Percentiles rank a stretch among this genome's conserved stretches.
Conservation (phyloP, 2,888 invertebrate species). For the Cetonia aurata region DNA sequence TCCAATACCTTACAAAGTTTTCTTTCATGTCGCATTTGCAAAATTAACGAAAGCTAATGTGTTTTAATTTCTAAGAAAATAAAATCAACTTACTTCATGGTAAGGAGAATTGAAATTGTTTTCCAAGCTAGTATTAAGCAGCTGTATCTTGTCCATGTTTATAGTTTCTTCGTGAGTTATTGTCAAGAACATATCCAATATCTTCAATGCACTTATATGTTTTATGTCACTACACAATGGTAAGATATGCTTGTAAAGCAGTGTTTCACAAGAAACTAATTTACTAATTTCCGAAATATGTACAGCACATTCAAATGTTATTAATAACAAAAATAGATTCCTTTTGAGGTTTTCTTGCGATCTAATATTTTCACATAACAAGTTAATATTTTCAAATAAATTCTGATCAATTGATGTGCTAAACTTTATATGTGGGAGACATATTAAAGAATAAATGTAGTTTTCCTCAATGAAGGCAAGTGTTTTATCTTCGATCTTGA, state of each 20-base stretch:
- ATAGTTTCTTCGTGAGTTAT: constrained; percentile 68
- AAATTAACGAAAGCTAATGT: too few relatives aligned
- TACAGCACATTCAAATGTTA: constrained; percentile 72
- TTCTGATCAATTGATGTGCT: constrained; percentile 60
- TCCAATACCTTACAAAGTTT: too few relatives aligned
- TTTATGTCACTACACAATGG: constrained; percentile 67
- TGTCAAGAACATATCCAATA: constrained; percentile 70
- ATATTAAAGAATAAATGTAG: constrained; percentile 68
- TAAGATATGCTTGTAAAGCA: constrained; percentile 66
- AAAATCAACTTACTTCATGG: constrained; percentile 69
- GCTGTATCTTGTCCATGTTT: constrained; percentile 65
- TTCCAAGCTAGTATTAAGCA: constrained; percentile 71
- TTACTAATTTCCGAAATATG: constrained; percentile 70
- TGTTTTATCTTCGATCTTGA: constrained; percentile 60
- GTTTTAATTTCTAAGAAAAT: too few relatives aligned
- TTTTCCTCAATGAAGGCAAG: constrained; percentile 65
- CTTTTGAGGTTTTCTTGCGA: constrained; percentile 46
- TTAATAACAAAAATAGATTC: constrained; percentile 70
- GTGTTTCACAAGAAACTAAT: constrained; percentile 60
- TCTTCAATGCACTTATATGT: constrained; percentile 68
- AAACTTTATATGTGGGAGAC: constrained; percentile 70
- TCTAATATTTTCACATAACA: constrained; percentile 34
- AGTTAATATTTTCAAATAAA: constrained; percentile 47
- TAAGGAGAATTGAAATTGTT: constrained; percentile 77
- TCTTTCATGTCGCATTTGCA: too few relatives aligned